Evolutionary conservation across 2,888 invertebrate genomes (phyloP).

Genomic region (Drosophila affinis): DNA sequence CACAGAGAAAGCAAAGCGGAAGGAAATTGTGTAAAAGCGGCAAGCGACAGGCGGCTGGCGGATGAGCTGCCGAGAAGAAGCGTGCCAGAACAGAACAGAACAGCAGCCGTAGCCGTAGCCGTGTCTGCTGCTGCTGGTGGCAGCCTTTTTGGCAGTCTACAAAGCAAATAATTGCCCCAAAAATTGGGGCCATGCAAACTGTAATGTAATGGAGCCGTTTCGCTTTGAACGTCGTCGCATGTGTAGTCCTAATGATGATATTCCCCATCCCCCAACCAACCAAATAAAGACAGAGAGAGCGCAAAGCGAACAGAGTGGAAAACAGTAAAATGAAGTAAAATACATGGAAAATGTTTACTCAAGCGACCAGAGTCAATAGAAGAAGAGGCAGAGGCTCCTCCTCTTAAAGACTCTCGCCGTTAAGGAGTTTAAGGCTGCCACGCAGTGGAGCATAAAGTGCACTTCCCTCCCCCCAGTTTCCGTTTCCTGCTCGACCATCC

Average conservation of each 20-base stretch:
- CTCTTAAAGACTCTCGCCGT: conserved; percentile 26
- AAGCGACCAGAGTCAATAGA: conserved; percentile 37
- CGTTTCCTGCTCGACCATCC: not conserved
- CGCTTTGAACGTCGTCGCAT: conserved; percentile 58
- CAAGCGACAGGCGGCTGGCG: conserved; percentile 6
- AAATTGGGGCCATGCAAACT: conserved; percentile 79
- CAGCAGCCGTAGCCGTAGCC: conserved; percentile 33
- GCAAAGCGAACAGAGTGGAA: conserved; percentile 27
- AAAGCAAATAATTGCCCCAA: conserved; percentile 71
- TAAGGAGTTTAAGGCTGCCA: conserved; percentile 21
- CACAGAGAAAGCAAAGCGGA: conserved; percentile 62
- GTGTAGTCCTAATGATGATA: conserved; percentile 71
- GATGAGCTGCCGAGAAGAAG: conserved; percentile 15
- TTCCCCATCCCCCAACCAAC: conserved; percentile 36
- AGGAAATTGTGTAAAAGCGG: conserved; percentile 65
- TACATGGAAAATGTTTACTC: conserved; percentile 35
- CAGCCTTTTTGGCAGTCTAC: conserved; percentile 61
- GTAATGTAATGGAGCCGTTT: conserved; percentile 72
- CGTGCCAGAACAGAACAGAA: conserved; percentile 18
- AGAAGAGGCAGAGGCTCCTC: conserved; percentile 1
- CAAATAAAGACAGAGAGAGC: conserved; percentile 30
- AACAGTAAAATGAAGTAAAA: conserved; percentile 46
- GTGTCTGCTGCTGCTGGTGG: conserved; percentile 47
- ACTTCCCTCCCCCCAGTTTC: not conserved
- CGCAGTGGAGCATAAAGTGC: conserved; percentile 41